These are phyloP conservation scores for Lithodes maja DNA, from an alignment of 2,888 invertebrate genomes.

Conservation along the genomic window DNA sequence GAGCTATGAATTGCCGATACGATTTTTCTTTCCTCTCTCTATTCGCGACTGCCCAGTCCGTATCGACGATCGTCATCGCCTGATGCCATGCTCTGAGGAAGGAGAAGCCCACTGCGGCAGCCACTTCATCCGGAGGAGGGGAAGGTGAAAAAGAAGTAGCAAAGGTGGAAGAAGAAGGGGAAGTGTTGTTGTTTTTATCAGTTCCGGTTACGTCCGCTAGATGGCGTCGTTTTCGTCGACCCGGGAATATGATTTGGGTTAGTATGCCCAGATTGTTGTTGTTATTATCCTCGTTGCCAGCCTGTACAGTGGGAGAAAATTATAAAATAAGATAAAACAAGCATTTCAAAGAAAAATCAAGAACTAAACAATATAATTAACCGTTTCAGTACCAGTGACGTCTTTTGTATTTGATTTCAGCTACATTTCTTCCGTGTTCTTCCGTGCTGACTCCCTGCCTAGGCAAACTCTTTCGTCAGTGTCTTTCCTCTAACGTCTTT, in stretches of 20 bases:
- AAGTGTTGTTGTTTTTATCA: neutral
- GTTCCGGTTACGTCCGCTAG: neutral
- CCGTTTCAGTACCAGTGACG: no score
- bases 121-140: slow-evolving; percentile 27
- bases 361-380: no score
- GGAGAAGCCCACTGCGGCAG: slow-evolving; percentile 36
- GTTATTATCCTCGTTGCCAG: slow-evolving; percentile 51
- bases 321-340: neutral
- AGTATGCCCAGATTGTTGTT: slow-evolving; percentile 51
- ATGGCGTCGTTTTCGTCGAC: slow-evolving; percentile 22
- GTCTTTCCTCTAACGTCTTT: no score
- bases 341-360: no score
- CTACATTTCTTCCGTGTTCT: no score
- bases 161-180: neutral
- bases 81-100: slow-evolving; percentile 47
- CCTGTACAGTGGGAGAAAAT: neutral
- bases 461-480: no score
- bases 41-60: neutral
- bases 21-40: neutral
- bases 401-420: no score
- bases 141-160: neutral
- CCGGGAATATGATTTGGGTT: slow-evolving; percentile 41
- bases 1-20: no score
- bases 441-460: no score
- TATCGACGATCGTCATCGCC: neutral